Base-by-base conservation (phyloP, 2,888 invertebrate species). In the Villa cingulata region DNA sequence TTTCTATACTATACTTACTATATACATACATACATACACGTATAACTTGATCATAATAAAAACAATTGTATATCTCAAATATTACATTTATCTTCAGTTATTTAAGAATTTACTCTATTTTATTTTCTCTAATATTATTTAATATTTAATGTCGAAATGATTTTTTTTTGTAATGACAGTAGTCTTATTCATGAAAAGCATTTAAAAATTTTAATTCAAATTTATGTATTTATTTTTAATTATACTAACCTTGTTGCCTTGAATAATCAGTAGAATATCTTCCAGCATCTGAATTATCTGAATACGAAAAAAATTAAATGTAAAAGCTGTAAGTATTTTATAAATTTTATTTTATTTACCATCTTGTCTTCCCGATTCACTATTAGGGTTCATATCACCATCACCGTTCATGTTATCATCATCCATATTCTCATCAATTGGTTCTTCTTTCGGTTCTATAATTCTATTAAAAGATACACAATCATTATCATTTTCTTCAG, bases 381-480 rank as follows among this genome's bases (percentile, higher is more conserved):
- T n/a, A n/a, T n/a, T n/a, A 20, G 14, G 20, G 36, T 40, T 38
- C 38, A 14, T 43, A n/a, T n/a, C 29, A 32, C 14, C n/a, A n/a
- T 38, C 6, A 9, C 32, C 40, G 18, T 32, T 41, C 2, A 36
- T 39, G 16, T 42, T 38, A 1, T 46, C 46, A 3, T 43, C 50
- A 3, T 47, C 50, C 20, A 47, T 18, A 2, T 36, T 43, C 0
- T 37, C 38, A 37, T 50, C 50, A 23, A 44, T 18, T 17, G 47
- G 46, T 36, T 50, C 50, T 14, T 46, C 34, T 47, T 48, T 48
- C 4, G 48, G 43, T 2, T 38, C 29, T 20, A 43, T 19, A 18
- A 23, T 17, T 37, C 27, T 36, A 17, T 41, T 43, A 15, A 41
- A 43, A 6, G 7, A 23, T 7, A 23, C 4, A 6, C 4, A 23